Base-by-base conservation (phyloP, 2,797 vertebrate genomes). In the Lepilemur septentrionalis region DNA sequence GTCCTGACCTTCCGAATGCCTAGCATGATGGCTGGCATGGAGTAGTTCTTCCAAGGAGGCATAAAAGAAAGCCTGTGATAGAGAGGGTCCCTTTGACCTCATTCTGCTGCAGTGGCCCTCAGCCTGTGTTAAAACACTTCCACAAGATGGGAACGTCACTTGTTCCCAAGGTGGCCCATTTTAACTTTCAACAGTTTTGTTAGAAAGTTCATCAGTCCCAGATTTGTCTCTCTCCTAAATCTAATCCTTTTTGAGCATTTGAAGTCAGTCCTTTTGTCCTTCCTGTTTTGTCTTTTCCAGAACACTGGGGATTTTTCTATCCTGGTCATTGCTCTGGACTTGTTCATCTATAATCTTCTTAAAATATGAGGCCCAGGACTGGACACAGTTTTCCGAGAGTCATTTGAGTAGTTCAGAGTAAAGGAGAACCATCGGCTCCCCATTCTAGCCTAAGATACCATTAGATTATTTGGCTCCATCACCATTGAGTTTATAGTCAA, bases 401-500 rank as follows among this genome's bases (percentile, higher is more conserved):
- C 7, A 20, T 76, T 76, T 93, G 87, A 94, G 41, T 80, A 69
- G 52, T 76, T 95, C 81, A 86, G 73, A 93, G 61, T 61, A 65
- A 79, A 75, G 55, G 41, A 92, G 22, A 94, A 63, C 72, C 63
- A 67, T 48, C 30, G 46, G 5, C 15, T 96, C 75, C 61, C 61
- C 67, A 20, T 88, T 65, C 25, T 78, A 63, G 57, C 17, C 72
- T 12, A 85, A 94, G 28, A 63, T 61, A 43, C 59, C 76, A 63
- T 84, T 95, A 70, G 59, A 84, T 90, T 92, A 86, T 83, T 89
- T 78, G 93, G 43, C 43, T 55, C 48, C 8, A 14, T 86, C 59
- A 82, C 65, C 92, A n/a, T 4, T 63, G 92, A 91, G 90, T 72
- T 92, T 79, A 55, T 32, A 89, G 81, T 97, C 78, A 70, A 79